These are phyloP conservation scores for Tapirus indicus DNA, from an alignment of 2,797 vertebrate genomes.

Conservation along the genomic window DNA sequence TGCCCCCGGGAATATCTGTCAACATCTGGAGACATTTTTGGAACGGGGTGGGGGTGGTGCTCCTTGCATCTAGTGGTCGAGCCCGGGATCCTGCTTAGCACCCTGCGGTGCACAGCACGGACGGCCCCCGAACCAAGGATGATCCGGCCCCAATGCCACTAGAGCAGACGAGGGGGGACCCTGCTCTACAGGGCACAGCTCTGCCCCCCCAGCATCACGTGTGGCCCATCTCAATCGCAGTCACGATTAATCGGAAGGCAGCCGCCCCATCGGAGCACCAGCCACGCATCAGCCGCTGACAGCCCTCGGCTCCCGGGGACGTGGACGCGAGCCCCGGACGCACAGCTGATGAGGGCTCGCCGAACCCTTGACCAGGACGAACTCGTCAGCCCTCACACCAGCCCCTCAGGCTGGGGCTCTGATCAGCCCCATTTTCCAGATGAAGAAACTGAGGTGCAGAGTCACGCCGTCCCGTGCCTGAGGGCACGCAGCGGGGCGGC, in stretches of 20 bases:
- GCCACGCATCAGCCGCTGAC: not conserved
- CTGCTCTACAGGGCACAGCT: not conserved
- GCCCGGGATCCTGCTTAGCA: rapidly evolving
- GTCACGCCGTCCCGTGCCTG: rapidly evolving
- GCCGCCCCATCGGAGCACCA: not conserved
- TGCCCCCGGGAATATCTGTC: not conserved
- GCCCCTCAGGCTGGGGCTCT: not conserved
- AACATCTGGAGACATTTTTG: not conserved
- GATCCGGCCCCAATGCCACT: rapidly evolving
- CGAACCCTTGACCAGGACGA: rapidly evolving
- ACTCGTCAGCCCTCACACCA: not conserved
- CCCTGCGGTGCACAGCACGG: rapidly evolving
- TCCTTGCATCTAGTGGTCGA: not conserved
- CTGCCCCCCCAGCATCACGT: not conserved
- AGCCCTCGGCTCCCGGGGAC: too few species aligned
- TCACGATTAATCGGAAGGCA: not conserved
- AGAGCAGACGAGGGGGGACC: too few species aligned
- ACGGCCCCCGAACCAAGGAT: rapidly evolving
- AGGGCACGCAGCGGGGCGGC: rapidly evolving
- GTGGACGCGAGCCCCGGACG: rapidly evolving
- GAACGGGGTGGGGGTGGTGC: not conserved
- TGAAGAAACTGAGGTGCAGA: not conserved
- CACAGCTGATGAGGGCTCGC: rapidly evolving
- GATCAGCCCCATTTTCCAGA: not conserved
- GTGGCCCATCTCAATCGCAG: rapidly evolving